Conservation (phyloP, 2,888 invertebrate species). For the Stramonita haemastoma region DNA sequence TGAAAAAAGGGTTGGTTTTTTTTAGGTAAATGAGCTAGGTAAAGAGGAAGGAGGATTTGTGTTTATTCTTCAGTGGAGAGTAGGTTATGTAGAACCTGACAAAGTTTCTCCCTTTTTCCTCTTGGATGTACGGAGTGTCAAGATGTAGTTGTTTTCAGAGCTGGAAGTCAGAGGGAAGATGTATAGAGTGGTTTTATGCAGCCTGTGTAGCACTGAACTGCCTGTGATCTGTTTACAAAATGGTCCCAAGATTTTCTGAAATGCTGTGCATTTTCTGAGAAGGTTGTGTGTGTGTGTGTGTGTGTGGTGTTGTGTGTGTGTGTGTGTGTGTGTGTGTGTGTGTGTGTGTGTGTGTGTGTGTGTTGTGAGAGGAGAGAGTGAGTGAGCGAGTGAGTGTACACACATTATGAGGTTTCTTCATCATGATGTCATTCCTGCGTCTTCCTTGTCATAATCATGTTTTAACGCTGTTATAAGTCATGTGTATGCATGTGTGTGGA, state of each 20-base stretch:
- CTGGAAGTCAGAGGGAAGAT: background rate
- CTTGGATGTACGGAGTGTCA: too few species aligned
- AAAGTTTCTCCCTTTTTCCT: background rate
- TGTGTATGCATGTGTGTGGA: background rate
- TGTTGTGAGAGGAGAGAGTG: too few species aligned
- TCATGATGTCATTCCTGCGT: background rate
- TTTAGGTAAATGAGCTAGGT: too few species aligned
- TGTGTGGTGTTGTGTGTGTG: background rate
- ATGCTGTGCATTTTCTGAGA: background rate
- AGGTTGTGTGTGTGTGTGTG: background rate
- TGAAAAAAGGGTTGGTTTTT: too few species aligned
- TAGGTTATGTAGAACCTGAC: too few species aligned
- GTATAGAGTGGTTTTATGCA: too few species aligned
- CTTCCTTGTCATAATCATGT: background rate
- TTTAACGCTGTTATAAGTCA: background rate
- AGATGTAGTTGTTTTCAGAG: background rate
- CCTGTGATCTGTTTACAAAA: constrained; percentile 37
- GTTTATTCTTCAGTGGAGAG: too few species aligned
- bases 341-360: background rate
- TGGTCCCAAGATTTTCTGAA: constrained; percentile 26
- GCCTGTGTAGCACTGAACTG: constrained; percentile 9
- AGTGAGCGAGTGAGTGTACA: background rate
- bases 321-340: background rate
- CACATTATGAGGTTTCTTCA: background rate
- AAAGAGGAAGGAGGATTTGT: too few species aligned